Evolutionary conservation across 1,140 invertebrate genomes (phyloP).

Genomic region (Monomorium pharaonis): DNA sequence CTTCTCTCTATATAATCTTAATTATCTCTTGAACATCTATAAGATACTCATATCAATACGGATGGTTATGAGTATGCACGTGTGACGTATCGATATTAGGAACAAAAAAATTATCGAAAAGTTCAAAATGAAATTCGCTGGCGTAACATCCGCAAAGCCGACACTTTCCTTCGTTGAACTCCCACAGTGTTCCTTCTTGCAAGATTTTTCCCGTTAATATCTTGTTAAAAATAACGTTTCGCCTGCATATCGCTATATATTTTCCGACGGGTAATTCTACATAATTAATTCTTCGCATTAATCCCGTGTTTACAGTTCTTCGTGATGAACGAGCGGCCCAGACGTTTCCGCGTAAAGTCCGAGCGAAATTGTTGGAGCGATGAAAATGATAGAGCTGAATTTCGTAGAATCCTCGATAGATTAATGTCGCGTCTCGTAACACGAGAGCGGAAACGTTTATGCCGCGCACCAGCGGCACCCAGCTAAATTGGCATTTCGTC

Average conservation of each 20-base stretch:
- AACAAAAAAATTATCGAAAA: neutral
- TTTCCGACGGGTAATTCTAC: neutral
- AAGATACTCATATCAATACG: too few relatives aligned
- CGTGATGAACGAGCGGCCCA: constrained; percentile 6
- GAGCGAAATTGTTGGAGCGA: constrained; percentile 9
- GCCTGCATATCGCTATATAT: neutral
- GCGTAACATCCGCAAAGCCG: neutral
- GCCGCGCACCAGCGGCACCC: neutral
- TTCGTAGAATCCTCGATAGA: constrained; percentile 44
- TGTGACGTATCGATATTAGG: neutral
- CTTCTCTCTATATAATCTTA: too few relatives aligned
- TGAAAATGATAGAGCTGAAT: neutral
- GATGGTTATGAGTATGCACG: constrained; percentile 7
- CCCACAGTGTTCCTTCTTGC: neutral
- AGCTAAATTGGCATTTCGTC: constrained; percentile 22
- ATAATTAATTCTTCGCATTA: constrained; percentile 33
- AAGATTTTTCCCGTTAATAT: neutral
- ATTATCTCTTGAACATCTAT: too few relatives aligned
- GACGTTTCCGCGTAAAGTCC: constrained; percentile 11
- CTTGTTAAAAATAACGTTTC: neutral
- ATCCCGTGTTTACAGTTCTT: constrained; percentile 9
- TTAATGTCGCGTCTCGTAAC: constrained; percentile 34
- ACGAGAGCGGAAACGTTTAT: constrained; percentile 42
- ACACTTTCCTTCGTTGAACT: neutral
- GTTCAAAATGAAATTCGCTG: neutral